Conservation (phyloP, 2,888 invertebrate species). For the Caenorhabditis angaria region DNA sequence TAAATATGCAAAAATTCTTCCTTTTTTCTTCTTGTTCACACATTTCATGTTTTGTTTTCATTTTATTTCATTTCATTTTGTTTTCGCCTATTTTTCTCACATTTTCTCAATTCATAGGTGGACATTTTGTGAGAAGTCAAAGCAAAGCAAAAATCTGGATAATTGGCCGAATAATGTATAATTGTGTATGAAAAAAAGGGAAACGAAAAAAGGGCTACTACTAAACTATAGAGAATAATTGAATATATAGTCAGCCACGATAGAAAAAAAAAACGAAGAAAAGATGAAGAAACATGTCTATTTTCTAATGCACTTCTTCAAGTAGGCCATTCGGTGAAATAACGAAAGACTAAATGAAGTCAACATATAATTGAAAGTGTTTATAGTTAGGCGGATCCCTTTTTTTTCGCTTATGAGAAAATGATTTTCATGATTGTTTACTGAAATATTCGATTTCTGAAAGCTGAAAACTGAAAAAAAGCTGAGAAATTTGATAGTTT, state of each 20-base stretch:
- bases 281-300: not conserved
- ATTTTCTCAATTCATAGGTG: too few relatives aligned
- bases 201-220: not conserved
- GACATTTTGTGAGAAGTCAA: too few relatives aligned
- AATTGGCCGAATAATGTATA: constrained; percentile 9
- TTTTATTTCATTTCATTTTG: not conserved
- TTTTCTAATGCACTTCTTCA: constrained; percentile 1
- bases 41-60: not conserved
- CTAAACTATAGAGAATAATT: constrained; percentile 4
- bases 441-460: too few relatives aligned
- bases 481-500: too few relatives aligned
- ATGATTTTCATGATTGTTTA: too few relatives aligned
- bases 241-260: constrained; percentile 2
- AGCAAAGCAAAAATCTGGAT: not conserved
- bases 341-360: constrained; percentile 20
- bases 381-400: too few relatives aligned
- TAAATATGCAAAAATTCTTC: constrained; percentile 4
- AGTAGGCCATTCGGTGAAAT: constrained; percentile 5
- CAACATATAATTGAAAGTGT: not conserved
- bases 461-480: too few relatives aligned
- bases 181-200: not conserved
- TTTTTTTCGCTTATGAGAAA: too few relatives aligned
- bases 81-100: too few relatives aligned
- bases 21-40: not conserved
- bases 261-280: not conserved